Base-by-base conservation (phyloP, 1,140 invertebrate species). In the Popillia japonica region DNA sequence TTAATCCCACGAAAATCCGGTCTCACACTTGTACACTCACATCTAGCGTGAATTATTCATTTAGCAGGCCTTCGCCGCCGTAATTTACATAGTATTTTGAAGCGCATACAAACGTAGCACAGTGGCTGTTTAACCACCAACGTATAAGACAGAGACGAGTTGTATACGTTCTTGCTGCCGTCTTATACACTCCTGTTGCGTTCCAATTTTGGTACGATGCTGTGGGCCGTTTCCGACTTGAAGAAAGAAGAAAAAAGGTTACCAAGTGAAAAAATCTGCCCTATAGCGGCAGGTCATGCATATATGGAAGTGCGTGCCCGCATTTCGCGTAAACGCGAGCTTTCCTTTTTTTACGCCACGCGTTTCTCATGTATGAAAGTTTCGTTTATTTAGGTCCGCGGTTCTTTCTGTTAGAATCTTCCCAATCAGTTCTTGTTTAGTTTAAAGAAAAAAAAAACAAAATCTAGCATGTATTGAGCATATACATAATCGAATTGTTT, bases 171-270 rank as follows among this genome's bases (percentile, higher is more conserved):
- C 48, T 17, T 17, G 48, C 17, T 23, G 61, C 61, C n/a, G n/a
- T n/a, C n/a, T n/a, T n/a, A n/a, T n/a, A 68, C 9, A 22, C 61
- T 55, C 48, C 6, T 17, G 48, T 55, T 23, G 61, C 61, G 27
- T 68, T 68, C 61, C 61, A 68, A 68, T 68, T 68, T 68, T 27
- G 61, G 22, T 68, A 34, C 22, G 61, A 27, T 6, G 61, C 27
- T 14, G 61, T 68, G 61, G 27, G 61, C 22, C 22, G 27, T 22
- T 68, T 27, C 61, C 61, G 27, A 68, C 20, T 10, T 20, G 0
- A 68, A 68, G 61, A 10, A 23, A 27, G 22, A n/a, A n/a, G n/a
- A n/a, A 68, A 68, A 34, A 68, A 68, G 44, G 44, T 10, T n/a
- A 44, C 14, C 48, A n/a, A 55, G 14, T 17, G 48, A 55, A 55